A percentile compares a stretch with the other conserved stretches of the same genome.
Evolutionary conservation across 2,113 vertebrate species (phyloP).

Genomic region (Hyaena hyaena): DNA sequence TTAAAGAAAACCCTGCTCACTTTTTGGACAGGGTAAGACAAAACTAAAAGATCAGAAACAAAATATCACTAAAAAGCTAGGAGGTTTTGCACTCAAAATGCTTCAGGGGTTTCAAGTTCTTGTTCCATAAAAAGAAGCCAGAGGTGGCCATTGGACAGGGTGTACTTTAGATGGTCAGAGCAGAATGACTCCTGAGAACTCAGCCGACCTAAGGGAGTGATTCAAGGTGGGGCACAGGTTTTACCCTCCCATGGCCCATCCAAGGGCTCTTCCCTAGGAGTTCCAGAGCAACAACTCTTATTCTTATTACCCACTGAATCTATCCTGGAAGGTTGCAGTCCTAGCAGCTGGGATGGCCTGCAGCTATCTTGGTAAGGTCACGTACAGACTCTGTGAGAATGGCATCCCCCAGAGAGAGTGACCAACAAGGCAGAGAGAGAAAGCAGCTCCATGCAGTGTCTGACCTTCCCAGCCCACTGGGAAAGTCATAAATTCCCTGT

Average conservation of each 20-base stretch:
- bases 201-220: rapidly evolving
- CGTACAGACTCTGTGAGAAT: neutral
- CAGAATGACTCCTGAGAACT: neutral
- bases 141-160: neutral
- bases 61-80: neutral
- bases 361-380: neutral
- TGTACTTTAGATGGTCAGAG: neutral
- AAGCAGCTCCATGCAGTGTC: neutral
- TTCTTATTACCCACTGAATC: neutral
- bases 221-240: neutral
- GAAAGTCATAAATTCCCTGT: neutral
- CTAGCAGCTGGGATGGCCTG: neutral
- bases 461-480: too few relatives aligned
- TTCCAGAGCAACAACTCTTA: neutral
- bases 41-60: conserved; percentile 23
- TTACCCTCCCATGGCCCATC: neutral
- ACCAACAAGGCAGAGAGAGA: neutral
- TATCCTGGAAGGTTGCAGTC: neutral
- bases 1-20: neutral
- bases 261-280: neutral
- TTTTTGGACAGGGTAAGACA: conserved; percentile 29
- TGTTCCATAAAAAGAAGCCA: neutral
- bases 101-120: neutral
- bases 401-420: neutral
- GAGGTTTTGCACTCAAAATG: neutral